A percentile compares a stretch with the other conserved stretches of the same genome.
These are phyloP conservation scores for Oncopodura yosiiana DNA, from an alignment of 1,140 invertebrate genomes.

Conservation along the genomic window DNA sequence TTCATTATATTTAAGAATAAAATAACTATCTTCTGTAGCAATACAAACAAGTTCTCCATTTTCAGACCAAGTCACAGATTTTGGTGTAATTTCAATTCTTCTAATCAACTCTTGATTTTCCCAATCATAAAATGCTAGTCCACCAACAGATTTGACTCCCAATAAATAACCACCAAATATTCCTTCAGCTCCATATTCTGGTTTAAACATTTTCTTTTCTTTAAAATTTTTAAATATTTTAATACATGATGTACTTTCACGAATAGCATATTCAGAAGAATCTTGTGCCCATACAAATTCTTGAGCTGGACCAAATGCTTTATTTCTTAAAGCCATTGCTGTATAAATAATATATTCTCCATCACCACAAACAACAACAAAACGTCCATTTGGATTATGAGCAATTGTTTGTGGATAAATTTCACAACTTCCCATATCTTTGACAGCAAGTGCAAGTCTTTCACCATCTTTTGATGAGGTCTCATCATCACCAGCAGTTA, in stretches of 20 bases:
- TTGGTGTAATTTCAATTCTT: conserved; percentile 90
- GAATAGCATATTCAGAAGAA: conserved; percentile 83
- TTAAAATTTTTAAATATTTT: conserved; percentile 99
- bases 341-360: conserved; percentile 99
- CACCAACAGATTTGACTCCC: conserved; percentile 85
- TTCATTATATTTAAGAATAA: conserved; percentile 80
- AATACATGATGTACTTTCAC: conserved; percentile 80
- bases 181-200: conserved; percentile 89
- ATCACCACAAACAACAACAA: conserved; percentile 98
- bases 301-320: conserved; percentile 94
- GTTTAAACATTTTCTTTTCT: conserved; percentile 87
- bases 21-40: conserved; percentile 92
- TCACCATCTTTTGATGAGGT: conserved; percentile 90
- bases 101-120: conserved; percentile 82
- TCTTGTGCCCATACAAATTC: conserved; percentile 99
- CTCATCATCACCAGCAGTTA: conserved; percentile 52
- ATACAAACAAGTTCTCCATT: conserved; percentile 87
- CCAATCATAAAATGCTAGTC: conserved; percentile 96
- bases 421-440: conserved; percentile 99
- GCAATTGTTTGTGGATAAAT: conserved; percentile 98
- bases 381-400: conserved; percentile 97
- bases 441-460: conserved; percentile 80
- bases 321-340: conserved; percentile 95
- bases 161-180: conserved; percentile 93
- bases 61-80: conserved; percentile 93